Base-by-base conservation (phyloP, 2,113 vertebrate genomes). In the Platycercus adscitus region DNA sequence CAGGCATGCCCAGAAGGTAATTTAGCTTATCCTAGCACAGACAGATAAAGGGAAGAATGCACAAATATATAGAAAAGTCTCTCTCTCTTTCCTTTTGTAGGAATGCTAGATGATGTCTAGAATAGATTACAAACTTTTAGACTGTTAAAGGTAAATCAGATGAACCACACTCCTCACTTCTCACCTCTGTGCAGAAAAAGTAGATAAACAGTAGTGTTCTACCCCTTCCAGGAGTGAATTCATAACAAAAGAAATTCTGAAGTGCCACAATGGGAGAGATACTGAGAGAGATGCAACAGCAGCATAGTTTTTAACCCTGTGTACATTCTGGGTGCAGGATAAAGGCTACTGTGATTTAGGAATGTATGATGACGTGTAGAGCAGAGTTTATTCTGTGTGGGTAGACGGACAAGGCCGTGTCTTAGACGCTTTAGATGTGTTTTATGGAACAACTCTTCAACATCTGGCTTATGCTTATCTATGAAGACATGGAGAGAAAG, bases 291-390 rank as follows among this genome's bases (percentile, higher is more conserved):
- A 23, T 60, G 37, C 2, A 85, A 72, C n/a, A 73, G 13, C 8
- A 73, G 10, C 8, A 14, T 21, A 2, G 24, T 24, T 85, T 76
- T 80, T 65, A 91, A 76, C 14, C 15, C 16, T 56, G 6, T 77
- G 8, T 50, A 41, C 15, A 37, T 93, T 88, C n/a, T 66, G 37
- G 0, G 12, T 46, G 17, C n/a, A 49, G 28, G 7, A 58, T 46
- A 41, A 58, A 70, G 28, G 17, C 19, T 87, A 13, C 25, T 63
- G 11, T 3, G 1, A 66, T 71, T 82, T 69, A 70, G 19, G 11
- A 29, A 33, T 70, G n/a, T 0, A 0, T 86, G n/a, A 46, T 25
- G 18, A 86, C 63, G 4, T 1, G 4, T 31, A 17, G 13, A n/a
- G 63, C 24, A 86, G 33, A 46, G 12, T 46, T 69, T 77, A 18